Conservation (phyloP, 2,888 invertebrate genomes). For the Synergus laeviventris region DNA sequence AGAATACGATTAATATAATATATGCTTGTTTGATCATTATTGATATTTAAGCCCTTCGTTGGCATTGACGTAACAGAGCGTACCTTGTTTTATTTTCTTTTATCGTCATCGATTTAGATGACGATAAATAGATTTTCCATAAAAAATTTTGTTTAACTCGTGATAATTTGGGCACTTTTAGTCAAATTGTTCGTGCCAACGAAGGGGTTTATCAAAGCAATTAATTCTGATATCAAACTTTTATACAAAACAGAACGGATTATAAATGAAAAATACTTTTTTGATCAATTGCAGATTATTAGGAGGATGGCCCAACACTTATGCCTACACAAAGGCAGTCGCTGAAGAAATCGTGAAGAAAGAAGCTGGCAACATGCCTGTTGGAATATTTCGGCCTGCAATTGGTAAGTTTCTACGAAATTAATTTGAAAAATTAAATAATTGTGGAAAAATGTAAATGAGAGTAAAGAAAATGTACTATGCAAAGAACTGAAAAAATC, state of each 20-base stretch:
- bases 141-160: too few relatives aligned
- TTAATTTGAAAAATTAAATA: not conserved
- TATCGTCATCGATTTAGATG: too few relatives aligned
- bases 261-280: not conserved
- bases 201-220: not conserved
- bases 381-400: conserved; percentile 90
- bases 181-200: too few relatives aligned
- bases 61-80: too few relatives aligned
- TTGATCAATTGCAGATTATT: conserved; percentile 77
- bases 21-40: not conserved
- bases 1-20: not conserved
- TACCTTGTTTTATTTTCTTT: too few relatives aligned
- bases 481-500: not conserved
- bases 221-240: not conserved
- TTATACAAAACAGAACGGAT: not conserved
- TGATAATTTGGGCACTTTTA: too few relatives aligned
- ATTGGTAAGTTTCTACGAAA: conserved; percentile 80
- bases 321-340: conserved; percentile 93
- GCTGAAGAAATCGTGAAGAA: conserved; percentile 87
- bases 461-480: not conserved
- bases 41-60: too few relatives aligned
- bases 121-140: too few relatives aligned
- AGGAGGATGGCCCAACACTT: conserved; percentile 90
- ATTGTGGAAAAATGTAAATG: not conserved
- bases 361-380: conserved; percentile 84